Base-by-base conservation (phyloP, 2,113 vertebrate genomes). In the Pogonocichla stellata region DNA sequence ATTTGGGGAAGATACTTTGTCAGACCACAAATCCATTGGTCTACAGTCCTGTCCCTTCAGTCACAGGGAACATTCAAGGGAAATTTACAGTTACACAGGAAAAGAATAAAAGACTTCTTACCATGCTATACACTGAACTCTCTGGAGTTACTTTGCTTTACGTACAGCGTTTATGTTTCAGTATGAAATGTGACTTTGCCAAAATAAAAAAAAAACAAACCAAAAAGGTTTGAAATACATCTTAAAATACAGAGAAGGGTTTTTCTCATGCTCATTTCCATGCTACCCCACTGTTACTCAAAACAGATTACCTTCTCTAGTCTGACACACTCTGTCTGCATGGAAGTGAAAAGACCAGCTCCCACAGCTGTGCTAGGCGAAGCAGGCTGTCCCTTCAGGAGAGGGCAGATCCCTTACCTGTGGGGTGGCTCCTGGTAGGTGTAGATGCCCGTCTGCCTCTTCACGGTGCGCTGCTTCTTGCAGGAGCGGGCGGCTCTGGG, bases 381-480 rank as follows among this genome's bases (percentile, higher is more conserved):
- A 47, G 58, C 54, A 84, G 58, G 1, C 9, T 13, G 2, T 1
- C 26, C 10, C 33, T 16, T 2, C 1, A 8, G 15, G 45, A 9
- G 8, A 18, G 40, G 48, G 15, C 11, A 17, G 16, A 16, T 36
- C 6, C 43, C 99, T 98, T 96, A 99, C 99, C 98, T 98, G 92
- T 98, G 97, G 56, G 98, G 98, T 1, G 98, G 98, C 86, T 99
- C 98, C 93, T 97, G 98, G 97, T 98, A 99, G 36, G 98, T 97
- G 95, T 98, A 99, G 95, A 98, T 97, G 81, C 98, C 98, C 9
- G 97, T 96, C 16, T 98, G 99, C 62, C 98, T 98, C 91, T 98
- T 98, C 83, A 97, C 92, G 45, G 98, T 98, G 65, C 98, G 98
- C 42, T 98, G 96, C 92, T 98, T 98, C 87, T 98, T 99, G 92